phyloP scores from a whole-genome alignment of 2,888 invertebrate species.

The Nesidiocoris tenuis region DNA sequence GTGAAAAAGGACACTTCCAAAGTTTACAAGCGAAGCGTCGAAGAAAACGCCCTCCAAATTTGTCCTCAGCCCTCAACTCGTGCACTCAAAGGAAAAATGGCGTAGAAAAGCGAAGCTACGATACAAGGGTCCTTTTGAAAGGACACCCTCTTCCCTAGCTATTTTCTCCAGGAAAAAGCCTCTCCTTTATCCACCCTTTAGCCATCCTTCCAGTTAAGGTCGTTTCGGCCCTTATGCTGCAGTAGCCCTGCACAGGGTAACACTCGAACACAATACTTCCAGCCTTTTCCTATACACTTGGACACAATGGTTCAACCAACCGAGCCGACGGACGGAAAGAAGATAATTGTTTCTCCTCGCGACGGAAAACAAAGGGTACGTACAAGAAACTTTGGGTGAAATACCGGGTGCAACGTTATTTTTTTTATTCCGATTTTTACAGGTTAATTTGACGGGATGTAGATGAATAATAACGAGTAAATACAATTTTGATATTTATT shows the following conservation, averaged over 20 bases:
- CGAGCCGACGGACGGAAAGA: too few relatives aligned
- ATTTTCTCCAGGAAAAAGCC: neutral
- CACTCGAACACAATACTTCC: neutral
- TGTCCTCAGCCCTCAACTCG: neutral
- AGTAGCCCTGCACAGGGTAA: neutral
- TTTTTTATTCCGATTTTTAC: too few relatives aligned
- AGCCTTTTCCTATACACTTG: neutral
- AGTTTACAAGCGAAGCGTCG: neutral
- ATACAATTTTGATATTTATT: too few relatives aligned
- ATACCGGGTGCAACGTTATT: too few relatives aligned
- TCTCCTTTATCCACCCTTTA: neutral
- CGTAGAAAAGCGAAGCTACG: neutral
- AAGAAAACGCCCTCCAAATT: neutral
- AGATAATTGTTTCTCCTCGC: too few relatives aligned
- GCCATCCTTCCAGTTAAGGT: neutral
- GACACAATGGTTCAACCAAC: too few relatives aligned
- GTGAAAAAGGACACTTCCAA: too few relatives aligned
- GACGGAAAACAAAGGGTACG: too few relatives aligned
- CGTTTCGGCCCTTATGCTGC: neutral
- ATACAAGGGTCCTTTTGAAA: neutral
- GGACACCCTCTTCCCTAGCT: neutral
- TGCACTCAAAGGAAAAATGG: neutral
- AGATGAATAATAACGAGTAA: too few relatives aligned
- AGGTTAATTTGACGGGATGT: too few relatives aligned
- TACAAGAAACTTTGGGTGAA: too few relatives aligned